A percentile compares a stretch with the other conserved stretches of the same genome.
These are phyloP conservation scores for Phylloscopus collybita DNA, from an alignment of 2,797 vertebrate genomes.

Conservation along the genomic window DNA sequence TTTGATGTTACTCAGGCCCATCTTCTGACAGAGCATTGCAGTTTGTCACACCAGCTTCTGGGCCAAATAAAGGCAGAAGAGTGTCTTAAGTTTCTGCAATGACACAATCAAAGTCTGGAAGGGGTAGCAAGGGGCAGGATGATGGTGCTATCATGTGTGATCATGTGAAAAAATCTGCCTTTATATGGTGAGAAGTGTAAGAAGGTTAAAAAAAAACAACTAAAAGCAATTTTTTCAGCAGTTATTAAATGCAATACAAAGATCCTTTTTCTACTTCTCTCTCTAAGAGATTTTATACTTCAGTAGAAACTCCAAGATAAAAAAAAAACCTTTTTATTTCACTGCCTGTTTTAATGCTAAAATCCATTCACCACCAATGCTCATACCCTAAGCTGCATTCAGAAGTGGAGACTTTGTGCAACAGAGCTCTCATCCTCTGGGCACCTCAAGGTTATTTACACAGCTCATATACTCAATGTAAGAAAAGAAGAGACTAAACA, in stretches of 20 bases:
- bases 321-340: not conserved
- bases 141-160: not conserved
- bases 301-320: not conserved
- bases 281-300: not conserved
- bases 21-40: not conserved
- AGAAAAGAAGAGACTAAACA: not conserved
- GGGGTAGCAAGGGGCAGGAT: not conserved
- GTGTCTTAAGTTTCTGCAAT: not conserved
- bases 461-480: rapidly evolving
- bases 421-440: not conserved
- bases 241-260: not conserved
- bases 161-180: not conserved
- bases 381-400: rapidly evolving
- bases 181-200: not conserved
- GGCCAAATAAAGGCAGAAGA: not conserved
- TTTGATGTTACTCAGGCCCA: not conserved
- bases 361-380: not conserved
- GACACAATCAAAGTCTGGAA: not conserved
- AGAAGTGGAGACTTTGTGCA: not conserved
- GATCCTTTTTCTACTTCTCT: not conserved
- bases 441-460: not conserved
- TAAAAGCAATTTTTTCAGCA: not conserved
- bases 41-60: not conserved
- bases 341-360: not conserved
- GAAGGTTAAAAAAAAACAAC: not conserved